Evolutionary conservation across 1,140 invertebrate species (phyloP), one percentile per base, ranked within the genome.

Genomic region (Hydropsyche tenuis): DNA sequence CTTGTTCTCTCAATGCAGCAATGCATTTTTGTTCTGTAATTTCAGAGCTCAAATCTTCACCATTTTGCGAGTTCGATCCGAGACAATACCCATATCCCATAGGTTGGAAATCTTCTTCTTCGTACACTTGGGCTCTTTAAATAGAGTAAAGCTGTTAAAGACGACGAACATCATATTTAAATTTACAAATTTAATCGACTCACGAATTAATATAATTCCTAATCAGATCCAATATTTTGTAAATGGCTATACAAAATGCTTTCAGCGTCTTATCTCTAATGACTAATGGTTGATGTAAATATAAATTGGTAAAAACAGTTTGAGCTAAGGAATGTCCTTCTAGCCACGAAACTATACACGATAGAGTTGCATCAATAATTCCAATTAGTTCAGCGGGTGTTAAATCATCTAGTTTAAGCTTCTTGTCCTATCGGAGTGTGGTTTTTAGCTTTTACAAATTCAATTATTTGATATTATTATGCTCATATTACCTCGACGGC

Each of bases 281-380:
- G 75, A 90, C 84, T 78, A 92, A 88, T 5, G 96, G 96, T 78
- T 96, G 92, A 84, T 99, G 96, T 42, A 99, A 85, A 81, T 98
- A 99, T 27, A 99, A 87, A 84, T 98, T 98, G 9, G 96, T 99
- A 80, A 99, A 98, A 11, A 99, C 92, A 18, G 97, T 99, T 86
- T 99, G 96, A 27, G 96, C 96, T 75, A 98, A 87, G 12, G 96
- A 99, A 81, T 97, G 95, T 0, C 96, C 96, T 84, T 97, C 95
- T 14, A 98, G 82, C 95, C 96, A 98, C 0, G 95, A 96, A 0
- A 97, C 95, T 78, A 99, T 88, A 82, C 96, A 96, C 11, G 95
- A 90, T 78, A 96, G 90, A 20, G 96, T 95, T 6, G 93, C 92
- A 88, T 99, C 97, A 79, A 98, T 96, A 60, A 98, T 94, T 45